Evolutionary conservation across 2,888 invertebrate species (phyloP).

Genomic region (Nasonia oneida): DNA sequence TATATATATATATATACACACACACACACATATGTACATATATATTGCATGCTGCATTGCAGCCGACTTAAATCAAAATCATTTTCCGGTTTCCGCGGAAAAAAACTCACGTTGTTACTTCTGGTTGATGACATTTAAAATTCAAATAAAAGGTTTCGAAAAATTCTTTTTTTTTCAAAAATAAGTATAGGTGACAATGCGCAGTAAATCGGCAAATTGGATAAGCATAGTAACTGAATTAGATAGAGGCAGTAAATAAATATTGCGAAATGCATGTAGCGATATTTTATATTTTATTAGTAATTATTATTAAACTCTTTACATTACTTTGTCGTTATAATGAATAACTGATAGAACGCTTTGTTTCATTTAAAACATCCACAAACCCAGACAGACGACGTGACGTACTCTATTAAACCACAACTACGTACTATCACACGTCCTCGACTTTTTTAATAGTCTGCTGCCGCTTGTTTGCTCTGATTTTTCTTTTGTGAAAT

Average conservation of each 20-base stretch:
- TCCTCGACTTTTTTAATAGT: conserved; percentile 68
- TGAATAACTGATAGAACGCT: conserved; percentile 73
- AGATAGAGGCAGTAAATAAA: neutral
- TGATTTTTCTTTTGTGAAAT: conserved; percentile 43
- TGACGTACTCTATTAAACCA: conserved; percentile 67
- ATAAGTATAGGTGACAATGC: too few species aligned
- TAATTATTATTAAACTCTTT: conserved; percentile 74
- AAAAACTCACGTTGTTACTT: neutral
- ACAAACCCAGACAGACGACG: conserved; percentile 73
- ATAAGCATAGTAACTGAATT: neutral
- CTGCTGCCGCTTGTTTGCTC: conserved; percentile 60
- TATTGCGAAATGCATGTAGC: conserved; percentile 24
- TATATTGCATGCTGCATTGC: too few species aligned
- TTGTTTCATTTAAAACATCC: conserved; percentile 72
- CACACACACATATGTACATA: too few species aligned
- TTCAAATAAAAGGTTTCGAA: neutral
- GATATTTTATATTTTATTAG: conserved; percentile 61
- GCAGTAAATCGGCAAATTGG: neutral
- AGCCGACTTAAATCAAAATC: conserved; percentile 11
- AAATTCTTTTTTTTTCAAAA: neutral
- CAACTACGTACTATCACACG: conserved; percentile 73
- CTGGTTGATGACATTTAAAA: neutral
- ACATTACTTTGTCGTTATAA: conserved; percentile 75
- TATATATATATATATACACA: too few species aligned
- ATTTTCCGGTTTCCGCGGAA: conserved; percentile 6